Base-by-base conservation (phyloP, 53 echinoderm and acorn worm genomes). In the Hippasteria phrygiana region DNA sequence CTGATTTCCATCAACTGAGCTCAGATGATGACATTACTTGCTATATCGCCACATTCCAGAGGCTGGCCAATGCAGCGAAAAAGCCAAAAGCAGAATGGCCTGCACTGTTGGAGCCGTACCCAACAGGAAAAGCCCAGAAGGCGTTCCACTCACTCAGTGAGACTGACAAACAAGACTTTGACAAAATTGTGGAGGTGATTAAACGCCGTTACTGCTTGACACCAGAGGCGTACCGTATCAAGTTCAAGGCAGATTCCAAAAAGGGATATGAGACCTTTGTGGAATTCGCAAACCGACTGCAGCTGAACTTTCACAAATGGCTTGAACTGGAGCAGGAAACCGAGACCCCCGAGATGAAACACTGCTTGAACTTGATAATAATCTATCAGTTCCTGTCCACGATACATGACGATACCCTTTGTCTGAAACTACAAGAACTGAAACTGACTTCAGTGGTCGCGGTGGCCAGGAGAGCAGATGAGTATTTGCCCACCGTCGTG, bases 191-290 rank as follows among this genome's bases (percentile, higher is more conserved):
- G n/a, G n/a, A n/a, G n/a, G n/a, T n/a, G n/a, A n/a, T n/a, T n/a
- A n/a, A n/a, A n/a, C n/a, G n/a, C n/a, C n/a, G 88, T 16, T 92
- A 92, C 45, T 41, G 78, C 4, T 50, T 88, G 7, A 89, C 92
- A 38, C 71, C 85, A 13, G 89, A 92, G 38, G 13, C 89, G 13
- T 92, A 89, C 33, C 33, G 89, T 38, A 76, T 89, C 3, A 89
- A 85, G 53, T 92, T 83, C 46, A 63, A 69, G 1, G 34, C 82
- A 36, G 63, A 75, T 32, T 29, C 43, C 12, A 91, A 87, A 40
- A 5, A 40, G 22, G 50, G 56, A 9, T 37, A 46, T 69, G 87
- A 91, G 42, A 91, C 87, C 0, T 87, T 91, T 51, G 75, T 48
- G 34, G 87, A 91, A 2, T 91, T 16, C 75, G 77, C 65, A 22